A percentile compares a stretch with the other conserved stretches of the same genome.
phyloP scores from a whole-genome alignment of 2,888 invertebrate genomes.

The Trilocha varians region DNA sequence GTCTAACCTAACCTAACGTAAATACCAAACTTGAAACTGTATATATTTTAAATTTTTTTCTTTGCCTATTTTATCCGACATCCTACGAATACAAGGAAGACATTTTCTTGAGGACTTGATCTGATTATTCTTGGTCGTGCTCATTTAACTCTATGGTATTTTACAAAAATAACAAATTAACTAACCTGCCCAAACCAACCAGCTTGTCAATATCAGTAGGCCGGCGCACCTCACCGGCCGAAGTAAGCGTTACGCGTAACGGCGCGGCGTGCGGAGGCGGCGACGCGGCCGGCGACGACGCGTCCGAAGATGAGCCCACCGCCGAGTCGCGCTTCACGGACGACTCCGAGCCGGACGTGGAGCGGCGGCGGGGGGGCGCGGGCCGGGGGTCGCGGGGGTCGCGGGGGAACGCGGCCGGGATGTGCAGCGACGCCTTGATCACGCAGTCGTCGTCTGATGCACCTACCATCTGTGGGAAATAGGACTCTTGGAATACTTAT shows the following conservation, averaged over 20 bases:
- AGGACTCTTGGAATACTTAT: not conserved
- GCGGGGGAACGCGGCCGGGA: conserved; percentile 73
- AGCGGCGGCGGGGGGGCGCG: conserved; percentile 47
- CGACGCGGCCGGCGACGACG: conserved; percentile 51
- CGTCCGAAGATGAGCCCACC: conserved; percentile 70
- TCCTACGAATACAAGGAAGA: too few species aligned
- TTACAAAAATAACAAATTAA: not conserved
- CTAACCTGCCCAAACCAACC: conserved; percentile 44
- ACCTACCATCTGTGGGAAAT: conserved; percentile 65
- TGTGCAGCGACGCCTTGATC: conserved; percentile 86
- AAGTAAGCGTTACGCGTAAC: conserved; percentile 73
- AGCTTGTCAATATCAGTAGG: conserved; percentile 51
- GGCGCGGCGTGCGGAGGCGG: conserved; percentile 49
- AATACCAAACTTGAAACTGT: too few species aligned
- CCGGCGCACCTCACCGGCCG: conserved; percentile 72
- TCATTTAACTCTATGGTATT: too few species aligned
- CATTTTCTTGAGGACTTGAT: too few species aligned
- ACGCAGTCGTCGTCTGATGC: conserved; percentile 77
- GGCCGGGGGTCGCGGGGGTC: conserved; percentile 31
- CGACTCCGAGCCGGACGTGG: conserved; percentile 51
- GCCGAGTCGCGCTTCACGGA: conserved; percentile 71
- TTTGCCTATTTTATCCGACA: too few species aligned
- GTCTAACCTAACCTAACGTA: too few species aligned
- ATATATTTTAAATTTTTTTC: too few species aligned
- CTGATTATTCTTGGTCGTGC: not conserved